Conservation (phyloP, 1,140 invertebrate species). For the Dreissena polymorpha region DNA sequence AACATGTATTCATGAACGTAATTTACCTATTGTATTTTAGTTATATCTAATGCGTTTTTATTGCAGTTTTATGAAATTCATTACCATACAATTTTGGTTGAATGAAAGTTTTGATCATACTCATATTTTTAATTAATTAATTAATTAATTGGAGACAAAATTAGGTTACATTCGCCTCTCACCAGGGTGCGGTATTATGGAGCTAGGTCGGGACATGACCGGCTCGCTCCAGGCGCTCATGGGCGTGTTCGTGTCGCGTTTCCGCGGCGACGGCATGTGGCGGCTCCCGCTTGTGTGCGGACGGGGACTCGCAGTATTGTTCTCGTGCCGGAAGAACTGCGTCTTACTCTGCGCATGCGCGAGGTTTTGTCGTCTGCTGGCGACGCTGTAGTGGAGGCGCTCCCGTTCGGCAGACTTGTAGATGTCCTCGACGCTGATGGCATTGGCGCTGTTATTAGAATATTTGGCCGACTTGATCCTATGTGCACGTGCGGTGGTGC, state of each 20-base stretch:
- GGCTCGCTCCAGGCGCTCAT: slow-evolving; percentile 52
- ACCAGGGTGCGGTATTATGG: slow-evolving; percentile 47
- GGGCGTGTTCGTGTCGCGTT: slow-evolving; percentile 39
- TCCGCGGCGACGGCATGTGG: not conserved
- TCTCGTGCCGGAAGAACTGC: slow-evolving; percentile 43
- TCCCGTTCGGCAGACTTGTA: slow-evolving; percentile 48
- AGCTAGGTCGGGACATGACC: slow-evolving; percentile 30
- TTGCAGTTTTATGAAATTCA: too few species aligned
- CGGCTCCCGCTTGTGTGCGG: slow-evolving; percentile 46
- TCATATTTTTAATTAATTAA: too few species aligned
- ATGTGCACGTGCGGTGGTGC: slow-evolving; percentile 6
- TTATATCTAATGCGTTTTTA: too few species aligned
- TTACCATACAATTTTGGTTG: too few species aligned
- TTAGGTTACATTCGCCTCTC: not conserved
- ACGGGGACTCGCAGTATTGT: slow-evolving; percentile 20
- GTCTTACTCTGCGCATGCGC: slow-evolving; percentile 50
- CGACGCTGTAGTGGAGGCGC: slow-evolving; percentile 36
- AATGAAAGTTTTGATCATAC: too few species aligned
- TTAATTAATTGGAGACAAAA: too few species aligned
- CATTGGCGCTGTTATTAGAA: not conserved
- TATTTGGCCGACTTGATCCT: slow-evolving; percentile 1
- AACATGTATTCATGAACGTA: too few species aligned
- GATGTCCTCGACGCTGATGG: slow-evolving; percentile 49
- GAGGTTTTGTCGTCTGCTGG: slow-evolving; percentile 50
- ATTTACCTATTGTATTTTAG: too few species aligned